Percentiles rank a stretch among this genome's conserved stretches.
These are phyloP conservation scores for Agrypnus murinus DNA, from an alignment of 2,888 invertebrate genomes.

Conservation along the genomic window DNA sequence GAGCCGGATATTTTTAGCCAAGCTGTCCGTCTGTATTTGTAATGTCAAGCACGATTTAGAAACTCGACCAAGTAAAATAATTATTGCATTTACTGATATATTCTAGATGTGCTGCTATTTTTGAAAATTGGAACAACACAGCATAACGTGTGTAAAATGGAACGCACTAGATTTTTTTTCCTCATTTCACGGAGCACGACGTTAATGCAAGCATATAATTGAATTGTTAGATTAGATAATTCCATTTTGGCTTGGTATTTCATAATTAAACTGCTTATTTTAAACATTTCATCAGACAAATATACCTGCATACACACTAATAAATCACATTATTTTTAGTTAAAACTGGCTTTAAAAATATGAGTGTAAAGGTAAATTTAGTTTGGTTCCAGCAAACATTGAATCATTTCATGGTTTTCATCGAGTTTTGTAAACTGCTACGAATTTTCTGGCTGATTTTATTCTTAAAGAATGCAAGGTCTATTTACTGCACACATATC, in stretches of 20 bases:
- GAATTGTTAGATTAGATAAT: too few species aligned
- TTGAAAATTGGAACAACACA: constrained; percentile 33
- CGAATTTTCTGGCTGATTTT: constrained; percentile 5
- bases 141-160: not conserved
- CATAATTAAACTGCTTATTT: too few species aligned
- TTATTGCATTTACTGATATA: constrained; percentile 31
- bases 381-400: constrained; percentile 32
- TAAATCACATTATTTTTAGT: constrained; percentile 28
- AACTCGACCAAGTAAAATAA: constrained; percentile 17
- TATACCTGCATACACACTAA: too few species aligned
- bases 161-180: too few species aligned
- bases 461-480: constrained; percentile 1
- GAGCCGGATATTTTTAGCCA: constrained; percentile 41
- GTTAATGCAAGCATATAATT: too few species aligned
- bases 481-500: not conserved
- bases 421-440: not conserved
- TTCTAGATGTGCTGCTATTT: constrained; percentile 30
- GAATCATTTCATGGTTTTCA: constrained; percentile 24
- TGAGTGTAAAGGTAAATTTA: constrained; percentile 39
- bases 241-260: too few species aligned
- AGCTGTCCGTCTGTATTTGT: constrained; percentile 21
- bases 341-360: constrained; percentile 13
- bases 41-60: constrained; percentile 38
- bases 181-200: too few species aligned
- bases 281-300: too few species aligned